Conservation (phyloP, 2,888 invertebrate genomes). For the Oligia strigilis region DNA sequence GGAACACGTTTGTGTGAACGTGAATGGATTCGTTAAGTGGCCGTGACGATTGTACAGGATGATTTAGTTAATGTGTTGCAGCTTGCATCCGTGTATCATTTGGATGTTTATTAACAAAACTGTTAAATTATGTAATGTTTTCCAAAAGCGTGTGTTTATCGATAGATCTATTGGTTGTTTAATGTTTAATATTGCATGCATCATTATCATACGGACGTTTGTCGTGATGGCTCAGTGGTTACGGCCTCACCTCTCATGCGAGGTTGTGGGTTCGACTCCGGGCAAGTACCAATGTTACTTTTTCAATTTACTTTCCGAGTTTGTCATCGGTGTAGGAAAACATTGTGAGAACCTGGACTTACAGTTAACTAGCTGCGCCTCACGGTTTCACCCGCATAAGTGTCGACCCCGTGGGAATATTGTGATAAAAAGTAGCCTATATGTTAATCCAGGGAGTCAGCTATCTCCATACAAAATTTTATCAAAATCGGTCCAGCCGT, state of each 20-base stretch:
- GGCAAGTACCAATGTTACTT: neutral
- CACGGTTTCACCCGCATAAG: no score
- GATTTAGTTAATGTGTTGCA: constrained; percentile 2
- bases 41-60: constrained; percentile 15
- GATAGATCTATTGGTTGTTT: neutral
- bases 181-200: neutral
- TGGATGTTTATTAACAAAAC: constrained; percentile 13
- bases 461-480: no score
- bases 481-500: no score
- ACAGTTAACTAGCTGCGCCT: no score
- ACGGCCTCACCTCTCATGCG: neutral
- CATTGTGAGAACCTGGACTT: neutral
- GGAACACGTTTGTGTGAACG: constrained; percentile 52
- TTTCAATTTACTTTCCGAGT: no score
- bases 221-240: neutral
- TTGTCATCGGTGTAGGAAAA: neutral
- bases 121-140: constrained; percentile 19
- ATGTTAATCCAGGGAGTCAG: no score
- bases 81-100: neutral
- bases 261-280: neutral
- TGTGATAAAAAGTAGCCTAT: no score
- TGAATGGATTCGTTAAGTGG: constrained; percentile 33
- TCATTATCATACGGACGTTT: neutral
- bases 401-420: no score
- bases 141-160: neutral